Conservation (phyloP, 2,113 vertebrate species). For the Raja brachyura region DNA sequence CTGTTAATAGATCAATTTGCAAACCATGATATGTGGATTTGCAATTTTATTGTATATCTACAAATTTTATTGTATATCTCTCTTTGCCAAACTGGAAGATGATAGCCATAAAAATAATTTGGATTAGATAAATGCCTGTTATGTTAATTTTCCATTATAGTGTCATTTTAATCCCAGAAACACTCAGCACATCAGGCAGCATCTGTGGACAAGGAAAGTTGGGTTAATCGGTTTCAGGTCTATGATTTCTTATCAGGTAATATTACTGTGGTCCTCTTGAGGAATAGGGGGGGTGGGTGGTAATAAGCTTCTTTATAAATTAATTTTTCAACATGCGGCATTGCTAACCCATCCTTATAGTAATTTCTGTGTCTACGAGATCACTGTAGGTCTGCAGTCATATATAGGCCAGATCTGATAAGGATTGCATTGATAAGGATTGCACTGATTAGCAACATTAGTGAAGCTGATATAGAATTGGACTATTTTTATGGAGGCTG, state of each 20-base stretch:
- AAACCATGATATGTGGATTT: not conserved
- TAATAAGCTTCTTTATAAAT: too few relatives aligned
- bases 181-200: conserved; percentile 6
- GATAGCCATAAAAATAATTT: not conserved
- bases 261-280: not conserved
- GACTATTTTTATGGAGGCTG: too few relatives aligned
- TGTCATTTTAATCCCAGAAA: conserved; percentile 21
- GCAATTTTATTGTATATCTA: not conserved
- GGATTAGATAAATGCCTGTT: not conserved
- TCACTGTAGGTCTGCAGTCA: too few relatives aligned
- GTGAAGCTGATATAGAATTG: too few relatives aligned
- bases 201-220: not conserved
- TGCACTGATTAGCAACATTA: too few relatives aligned
- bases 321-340: too few relatives aligned
- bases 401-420: too few relatives aligned
- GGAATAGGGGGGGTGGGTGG: not conserved
- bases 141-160: not conserved
- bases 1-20: not conserved
- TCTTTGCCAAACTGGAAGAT: not conserved
- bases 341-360: too few relatives aligned
- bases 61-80: too few relatives aligned
- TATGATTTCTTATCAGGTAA: conserved; percentile 6
- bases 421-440: too few relatives aligned
- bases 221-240: not conserved
- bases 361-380: too few relatives aligned